Evolutionary conservation across 1,140 invertebrate genomes (phyloP), one percentile per base, ranked within the genome.

Genomic region (Drosophila ogumai): DNA sequence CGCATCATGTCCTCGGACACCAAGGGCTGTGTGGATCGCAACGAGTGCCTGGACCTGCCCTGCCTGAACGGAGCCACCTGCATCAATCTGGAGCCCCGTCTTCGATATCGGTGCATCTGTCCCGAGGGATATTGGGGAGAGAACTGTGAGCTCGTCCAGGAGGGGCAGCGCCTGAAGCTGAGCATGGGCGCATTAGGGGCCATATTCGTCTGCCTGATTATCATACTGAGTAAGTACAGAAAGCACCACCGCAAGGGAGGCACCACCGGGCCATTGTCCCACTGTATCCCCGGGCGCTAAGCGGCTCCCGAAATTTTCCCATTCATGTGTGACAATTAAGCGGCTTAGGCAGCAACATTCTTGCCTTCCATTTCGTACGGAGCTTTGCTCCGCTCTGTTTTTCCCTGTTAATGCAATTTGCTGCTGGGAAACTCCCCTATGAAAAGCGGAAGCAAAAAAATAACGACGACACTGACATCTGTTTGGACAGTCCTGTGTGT

Each of bases 91-190:
- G 94, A 94, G 73, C 94, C 94, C 17, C 92, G 93, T 28, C 81
- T 94, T 28, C 92, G 93, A 15, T 94, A 94, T 75, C 94, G 92
- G 40, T 95, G 93, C 90, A 93, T 92, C 22, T 95, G 95, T 84
- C 94, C 94, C 3, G 92, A 93, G 66, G 95, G 95, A 13, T 96
- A 94, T 91, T 94, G 93, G 84, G 95, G 95, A n/a, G 93, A 93
- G 59, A 93, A 95, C 73, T 96, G 96, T 91, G 94, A 95, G 81
- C 92, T 95, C 41, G 93, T 94, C 36, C 93, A 94, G 77, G 94
- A 95, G 86, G 94, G 94, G 49, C 94, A 95, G 82, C 94, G 94
- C 15, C 92, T 95, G 63, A 93, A 94, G 77, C 91, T 95, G 3
- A 95, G 94, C 87, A 94, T 94, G 93, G 94, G 94, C 44, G 95